Evolutionary conservation across 2,113 vertebrate genomes (phyloP).

Genomic region (Prochilodus magdalenae): DNA sequence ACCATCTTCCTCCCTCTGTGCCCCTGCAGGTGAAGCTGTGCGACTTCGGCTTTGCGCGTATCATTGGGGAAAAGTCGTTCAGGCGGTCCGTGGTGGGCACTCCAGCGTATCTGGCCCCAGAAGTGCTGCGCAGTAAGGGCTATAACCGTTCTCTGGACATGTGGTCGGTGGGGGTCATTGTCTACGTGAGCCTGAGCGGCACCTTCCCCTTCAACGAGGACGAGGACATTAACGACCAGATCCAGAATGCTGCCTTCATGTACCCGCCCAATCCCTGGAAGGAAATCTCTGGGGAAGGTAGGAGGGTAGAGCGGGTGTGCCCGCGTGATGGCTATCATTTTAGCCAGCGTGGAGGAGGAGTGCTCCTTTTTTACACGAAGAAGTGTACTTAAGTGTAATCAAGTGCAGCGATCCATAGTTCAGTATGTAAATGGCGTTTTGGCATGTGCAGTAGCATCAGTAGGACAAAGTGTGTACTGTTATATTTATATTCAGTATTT

Average conservation of each 20-base stretch:
- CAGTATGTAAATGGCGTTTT: constrained; percentile 6
- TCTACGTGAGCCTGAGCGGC: constrained; percentile 96
- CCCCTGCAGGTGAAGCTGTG: constrained; percentile 92
- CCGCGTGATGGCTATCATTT: constrained; percentile 11
- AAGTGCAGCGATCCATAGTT: constrained; percentile 4
- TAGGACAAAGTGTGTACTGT: not conserved
- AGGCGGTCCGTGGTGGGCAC: constrained; percentile 95
- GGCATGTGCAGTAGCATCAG: not conserved
- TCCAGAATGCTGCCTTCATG: constrained; percentile 98
- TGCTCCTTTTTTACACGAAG: not conserved
- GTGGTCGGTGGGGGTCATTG: constrained; percentile 98
- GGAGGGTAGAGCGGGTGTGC: constrained; percentile 42
- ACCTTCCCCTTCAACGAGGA: constrained; percentile 98
- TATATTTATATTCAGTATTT: too few relatives aligned
- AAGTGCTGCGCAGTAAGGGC: constrained; percentile 95
- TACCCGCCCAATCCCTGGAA: constrained; percentile 96
- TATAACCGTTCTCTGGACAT: constrained; percentile 98
- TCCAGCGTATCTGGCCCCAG: constrained; percentile 93
- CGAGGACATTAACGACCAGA: constrained; percentile 98
- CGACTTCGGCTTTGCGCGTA: constrained; percentile 96
- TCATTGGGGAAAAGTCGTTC: constrained; percentile 98
- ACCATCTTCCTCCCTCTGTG: not conserved
- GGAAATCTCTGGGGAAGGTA: constrained; percentile 95
- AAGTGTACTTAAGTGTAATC: constrained; percentile 27
- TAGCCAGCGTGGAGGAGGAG: constrained; percentile 8